phyloP scores from a whole-genome alignment of 2,888 invertebrate genomes.

The Stenoptilia bipunctidactyla region DNA sequence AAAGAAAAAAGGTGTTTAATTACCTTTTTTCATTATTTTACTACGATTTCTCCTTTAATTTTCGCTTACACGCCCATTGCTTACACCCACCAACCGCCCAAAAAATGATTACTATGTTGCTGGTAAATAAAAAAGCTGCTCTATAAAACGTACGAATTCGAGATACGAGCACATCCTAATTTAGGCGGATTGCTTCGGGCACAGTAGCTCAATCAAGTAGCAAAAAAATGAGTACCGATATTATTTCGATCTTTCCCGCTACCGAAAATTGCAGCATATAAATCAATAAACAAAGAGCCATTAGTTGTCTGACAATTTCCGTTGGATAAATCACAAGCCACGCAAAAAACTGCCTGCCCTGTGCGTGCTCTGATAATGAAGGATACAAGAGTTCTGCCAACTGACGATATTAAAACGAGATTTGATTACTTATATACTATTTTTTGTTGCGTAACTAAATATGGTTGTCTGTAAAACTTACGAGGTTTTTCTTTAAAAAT shows the following conservation, averaged over 20 bases:
- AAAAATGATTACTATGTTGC: constrained; percentile 40
- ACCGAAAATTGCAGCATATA: constrained; percentile 64
- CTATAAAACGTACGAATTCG: constrained; percentile 15
- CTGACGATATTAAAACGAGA: constrained; percentile 26
- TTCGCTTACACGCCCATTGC: constrained; percentile 38
- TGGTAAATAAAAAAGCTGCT: constrained; percentile 30
- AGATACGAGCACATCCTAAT: constrained; percentile 21
- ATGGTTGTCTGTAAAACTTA: too few species aligned
- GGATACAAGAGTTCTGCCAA: constrained; percentile 26
- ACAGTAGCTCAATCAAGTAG: constrained; percentile 46
- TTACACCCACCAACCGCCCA: constrained; percentile 41
- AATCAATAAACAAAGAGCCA: constrained; percentile 69
- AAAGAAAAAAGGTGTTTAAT: constrained; percentile 31
- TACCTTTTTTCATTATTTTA: constrained; percentile 31
- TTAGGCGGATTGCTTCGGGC: constrained; percentile 24
- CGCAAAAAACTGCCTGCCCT: constrained; percentile 43
- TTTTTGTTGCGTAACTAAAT: too few species aligned
- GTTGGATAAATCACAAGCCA: constrained; percentile 59
- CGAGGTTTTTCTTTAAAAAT: too few species aligned
- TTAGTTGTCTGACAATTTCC: constrained; percentile 68
- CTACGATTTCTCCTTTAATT: constrained; percentile 46
- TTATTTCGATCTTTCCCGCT: constrained; percentile 50
- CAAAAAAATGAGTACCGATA: constrained; percentile 40
- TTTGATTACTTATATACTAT: too few species aligned
- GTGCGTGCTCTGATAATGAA: constrained; percentile 41